Evolutionary conservation across 2,888 invertebrate species (phyloP).

Genomic region (Xanthia icteritia): DNA sequence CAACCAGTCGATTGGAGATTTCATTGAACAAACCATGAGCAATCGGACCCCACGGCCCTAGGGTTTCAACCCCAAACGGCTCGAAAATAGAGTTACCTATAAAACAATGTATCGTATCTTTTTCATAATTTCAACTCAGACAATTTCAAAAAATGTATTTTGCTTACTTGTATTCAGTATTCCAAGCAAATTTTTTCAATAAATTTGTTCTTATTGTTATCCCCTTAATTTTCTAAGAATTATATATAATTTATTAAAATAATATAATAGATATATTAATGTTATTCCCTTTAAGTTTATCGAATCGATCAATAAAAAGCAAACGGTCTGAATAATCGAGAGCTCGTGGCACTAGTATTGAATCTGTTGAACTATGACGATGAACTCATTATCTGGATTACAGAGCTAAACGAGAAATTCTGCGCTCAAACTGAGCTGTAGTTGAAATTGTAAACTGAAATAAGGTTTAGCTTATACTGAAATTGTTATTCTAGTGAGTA

Average conservation of each 20-base stretch:
- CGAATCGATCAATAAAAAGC: constrained; percentile 38
- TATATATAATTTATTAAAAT: too few relatives aligned
- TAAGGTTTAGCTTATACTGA: neutral
- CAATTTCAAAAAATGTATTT: neutral
- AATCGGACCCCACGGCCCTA: too few relatives aligned
- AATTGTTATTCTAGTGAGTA: neutral
- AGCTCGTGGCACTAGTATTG: constrained; percentile 10
- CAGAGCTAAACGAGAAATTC: constrained; percentile 8
- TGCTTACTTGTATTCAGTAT: neutral
- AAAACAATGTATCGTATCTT: neutral
- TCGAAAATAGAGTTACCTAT: too few relatives aligned
- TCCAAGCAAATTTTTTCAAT: neutral
- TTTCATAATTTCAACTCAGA: neutral
- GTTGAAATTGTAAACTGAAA: constrained; percentile 28
- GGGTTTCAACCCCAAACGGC: too few relatives aligned
- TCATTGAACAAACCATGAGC: too few relatives aligned
- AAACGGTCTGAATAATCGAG: constrained; percentile 45
- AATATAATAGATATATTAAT: too few relatives aligned
- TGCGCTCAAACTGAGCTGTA: constrained; percentile 4
- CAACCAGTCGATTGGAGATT: too few relatives aligned
- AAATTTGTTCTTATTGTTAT: too few relatives aligned
- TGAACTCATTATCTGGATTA: constrained; percentile 41
- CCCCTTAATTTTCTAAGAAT: neutral
- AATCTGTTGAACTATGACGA: constrained; percentile 36
- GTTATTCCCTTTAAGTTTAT: constrained; percentile 5